Conservation (phyloP, 2,888 invertebrate genomes). For the Sericinus montela region DNA sequence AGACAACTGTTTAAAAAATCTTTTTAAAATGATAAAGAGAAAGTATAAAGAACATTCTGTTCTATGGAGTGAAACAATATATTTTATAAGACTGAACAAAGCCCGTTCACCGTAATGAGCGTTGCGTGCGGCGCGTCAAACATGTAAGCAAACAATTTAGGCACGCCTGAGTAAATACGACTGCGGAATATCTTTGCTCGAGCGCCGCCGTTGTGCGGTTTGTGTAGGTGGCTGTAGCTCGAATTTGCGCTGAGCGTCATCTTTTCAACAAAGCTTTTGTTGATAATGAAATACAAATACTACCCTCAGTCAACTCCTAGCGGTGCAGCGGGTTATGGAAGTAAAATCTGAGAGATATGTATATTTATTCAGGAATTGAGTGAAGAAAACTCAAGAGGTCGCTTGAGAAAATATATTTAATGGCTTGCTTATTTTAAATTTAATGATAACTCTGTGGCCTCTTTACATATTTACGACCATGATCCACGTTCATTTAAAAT, state of each 20-base stretch:
- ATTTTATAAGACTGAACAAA: conserved; percentile 74
- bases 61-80: conserved; percentile 70
- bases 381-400: conserved; percentile 26
- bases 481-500: too few species aligned
- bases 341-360: conserved; percentile 40
- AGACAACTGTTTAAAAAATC: conserved; percentile 54
- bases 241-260: conserved; percentile 68
- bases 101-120: conserved; percentile 73
- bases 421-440: conserved; percentile 11
- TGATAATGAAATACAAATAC: conserved; percentile 76
- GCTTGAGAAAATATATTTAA: conserved; percentile 12
- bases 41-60: conserved; percentile 65
- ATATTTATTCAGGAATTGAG: conserved; percentile 30
- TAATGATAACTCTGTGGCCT: background rate
- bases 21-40: conserved; percentile 72
- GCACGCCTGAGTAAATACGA: conserved; percentile 77
- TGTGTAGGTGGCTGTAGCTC: conserved; percentile 60
- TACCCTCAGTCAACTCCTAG: conserved; percentile 57
- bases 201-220: conserved; percentile 63
- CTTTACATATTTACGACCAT: too few species aligned
- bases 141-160: conserved; percentile 78
- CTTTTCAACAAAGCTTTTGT: conserved; percentile 72
- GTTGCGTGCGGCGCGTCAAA: conserved; percentile 77
- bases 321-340: conserved; percentile 53
- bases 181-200: conserved; percentile 72